phyloP scores from a whole-genome alignment of 2,113 vertebrate species.

The Mus spicilegus region DNA sequence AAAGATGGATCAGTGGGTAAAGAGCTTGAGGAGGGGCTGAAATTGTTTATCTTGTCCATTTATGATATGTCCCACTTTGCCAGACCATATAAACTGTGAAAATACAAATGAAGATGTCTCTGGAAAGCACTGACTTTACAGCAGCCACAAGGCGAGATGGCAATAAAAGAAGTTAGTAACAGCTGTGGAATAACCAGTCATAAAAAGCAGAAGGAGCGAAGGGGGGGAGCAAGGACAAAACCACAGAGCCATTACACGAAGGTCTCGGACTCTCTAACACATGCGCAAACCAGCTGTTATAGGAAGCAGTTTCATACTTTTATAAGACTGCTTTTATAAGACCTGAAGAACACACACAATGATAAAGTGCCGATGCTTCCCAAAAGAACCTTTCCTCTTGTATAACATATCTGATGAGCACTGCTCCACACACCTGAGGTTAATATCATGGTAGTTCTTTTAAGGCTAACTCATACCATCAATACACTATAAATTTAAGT shows the following conservation, averaged over 20 bases:
- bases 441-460: background rate
- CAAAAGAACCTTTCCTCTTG: background rate
- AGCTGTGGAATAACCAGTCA: background rate
- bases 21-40: background rate
- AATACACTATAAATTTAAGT: slow-evolving; percentile 8
- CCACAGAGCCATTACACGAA: background rate
- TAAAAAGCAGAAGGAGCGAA: background rate
- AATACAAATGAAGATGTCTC: background rate
- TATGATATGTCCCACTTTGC: background rate
- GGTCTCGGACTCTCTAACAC: background rate
- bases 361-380: background rate
- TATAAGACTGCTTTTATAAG: background rate
- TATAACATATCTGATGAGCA: background rate
- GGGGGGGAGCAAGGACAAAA: background rate
- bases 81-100: background rate
- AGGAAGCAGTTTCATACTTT: background rate
- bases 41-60: slow-evolving; percentile 12
- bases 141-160: background rate
- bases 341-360: background rate
- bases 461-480: background rate
- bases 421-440: background rate
- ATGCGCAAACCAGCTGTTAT: background rate
- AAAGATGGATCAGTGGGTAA: background rate
- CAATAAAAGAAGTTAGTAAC: background rate
- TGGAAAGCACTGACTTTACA: background rate